phyloP scores from a whole-genome alignment of 2,113 vertebrate species.

The Pagrus major region DNA sequence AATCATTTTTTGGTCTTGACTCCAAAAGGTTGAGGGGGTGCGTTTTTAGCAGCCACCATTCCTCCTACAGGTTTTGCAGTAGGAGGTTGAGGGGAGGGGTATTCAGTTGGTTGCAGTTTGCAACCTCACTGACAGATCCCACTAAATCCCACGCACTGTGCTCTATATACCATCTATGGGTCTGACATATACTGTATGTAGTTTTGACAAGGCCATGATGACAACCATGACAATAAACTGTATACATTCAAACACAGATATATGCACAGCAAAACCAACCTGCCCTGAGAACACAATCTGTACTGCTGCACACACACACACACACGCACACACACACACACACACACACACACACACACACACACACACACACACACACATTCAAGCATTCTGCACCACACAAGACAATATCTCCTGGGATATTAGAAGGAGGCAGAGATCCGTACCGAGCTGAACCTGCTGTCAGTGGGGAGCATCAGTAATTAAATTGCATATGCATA shows the following conservation, averaged over 20 bases:
- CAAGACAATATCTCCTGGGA: conserved; percentile 65
- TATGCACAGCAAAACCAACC: conserved; percentile 14
- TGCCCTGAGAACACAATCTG: background rate
- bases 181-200: background rate
- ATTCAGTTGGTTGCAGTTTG: no score
- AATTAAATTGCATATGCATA: conserved; percentile 79
- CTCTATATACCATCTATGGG: background rate
- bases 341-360: background rate
- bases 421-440: conserved; percentile 59
- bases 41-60: no score
- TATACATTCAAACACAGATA: conserved; percentile 8
- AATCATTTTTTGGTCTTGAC: no score
- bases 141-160: no score
- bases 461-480: conserved; percentile 71
- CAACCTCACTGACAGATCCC: no score
- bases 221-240: background rate
- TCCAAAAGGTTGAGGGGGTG: no score
- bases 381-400: conserved; percentile 47
- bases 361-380: conserved; percentile 16
- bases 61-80: no score
- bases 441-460: conserved; percentile 62
- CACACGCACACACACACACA: background rate
- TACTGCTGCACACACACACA: conserved; percentile 8
- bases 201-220: background rate
- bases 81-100: no score